Conservation (phyloP, 2,797 vertebrate genomes). For the Zalophus californianus region DNA sequence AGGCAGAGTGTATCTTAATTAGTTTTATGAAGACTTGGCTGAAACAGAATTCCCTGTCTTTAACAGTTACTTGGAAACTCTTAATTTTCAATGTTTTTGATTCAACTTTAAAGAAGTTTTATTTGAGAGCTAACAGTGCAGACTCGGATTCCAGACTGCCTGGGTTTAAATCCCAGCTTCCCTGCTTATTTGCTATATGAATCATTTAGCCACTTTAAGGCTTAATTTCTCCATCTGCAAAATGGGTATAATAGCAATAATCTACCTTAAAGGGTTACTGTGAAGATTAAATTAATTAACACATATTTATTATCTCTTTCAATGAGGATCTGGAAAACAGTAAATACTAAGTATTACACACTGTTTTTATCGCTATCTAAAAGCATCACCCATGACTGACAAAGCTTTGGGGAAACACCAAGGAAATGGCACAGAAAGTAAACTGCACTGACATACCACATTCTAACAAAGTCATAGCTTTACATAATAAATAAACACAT, state of each 20-base stretch:
- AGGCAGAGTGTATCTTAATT: conserved; percentile 49
- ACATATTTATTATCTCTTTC: not conserved
- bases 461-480: not conserved
- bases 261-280: not conserved
- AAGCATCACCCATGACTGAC: not conserved
- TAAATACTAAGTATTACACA: not conserved
- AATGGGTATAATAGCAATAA: not conserved
- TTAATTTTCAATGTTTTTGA: conserved; percentile 61
- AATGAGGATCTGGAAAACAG: not conserved
- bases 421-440: conserved; percentile 4
- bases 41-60: conserved; percentile 69
- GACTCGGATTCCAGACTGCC: not conserved
- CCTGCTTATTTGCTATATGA: conserved; percentile 12
- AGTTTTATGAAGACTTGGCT: conserved; percentile 66
- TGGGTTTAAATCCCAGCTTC: conserved; percentile 29
- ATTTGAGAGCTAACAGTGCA: conserved; percentile 59
- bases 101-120: conserved; percentile 61
- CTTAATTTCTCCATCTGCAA: conserved; percentile 33
- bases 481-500: not conserved
- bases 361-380: not conserved
- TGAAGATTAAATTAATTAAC: conserved; percentile 28
- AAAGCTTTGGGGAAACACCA: conserved; percentile 45
- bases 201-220: conserved; percentile 45
- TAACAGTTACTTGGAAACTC: conserved; percentile 66
- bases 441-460: not conserved